Evolutionary conservation across 2,888 invertebrate species (phyloP).

Genomic region (Caenorhabditis sp.): DNA sequence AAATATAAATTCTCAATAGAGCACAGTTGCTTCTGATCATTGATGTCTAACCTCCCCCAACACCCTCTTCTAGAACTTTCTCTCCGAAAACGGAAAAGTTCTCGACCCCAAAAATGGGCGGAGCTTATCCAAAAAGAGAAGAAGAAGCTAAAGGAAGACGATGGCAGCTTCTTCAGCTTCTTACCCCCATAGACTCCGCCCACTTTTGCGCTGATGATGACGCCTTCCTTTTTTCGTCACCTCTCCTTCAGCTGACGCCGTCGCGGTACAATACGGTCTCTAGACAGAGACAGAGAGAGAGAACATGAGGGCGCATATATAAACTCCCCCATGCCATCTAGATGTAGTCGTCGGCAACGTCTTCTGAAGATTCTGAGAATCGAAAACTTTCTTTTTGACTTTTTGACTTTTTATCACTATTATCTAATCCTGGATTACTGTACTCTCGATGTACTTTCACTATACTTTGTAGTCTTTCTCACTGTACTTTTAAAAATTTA

Average conservation of each 20-base stretch:
- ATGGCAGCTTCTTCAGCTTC: background rate
- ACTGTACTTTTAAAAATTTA: background rate
- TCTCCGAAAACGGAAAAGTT: constrained; percentile 1
- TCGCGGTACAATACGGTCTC: constrained; percentile 46
- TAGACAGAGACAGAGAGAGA: background rate
- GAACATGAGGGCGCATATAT: constrained; percentile 30
- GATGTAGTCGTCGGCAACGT: background rate
- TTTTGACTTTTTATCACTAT: background rate
- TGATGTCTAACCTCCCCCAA: constrained; percentile 1
- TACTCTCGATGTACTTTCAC: too few species aligned
- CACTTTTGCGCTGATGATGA: background rate
- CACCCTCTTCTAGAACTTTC: constrained; percentile 26
- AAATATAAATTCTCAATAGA: background rate
- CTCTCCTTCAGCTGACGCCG: constrained; percentile 2
- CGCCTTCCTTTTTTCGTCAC: constrained; percentile 16
- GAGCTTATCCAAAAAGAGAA: background rate
- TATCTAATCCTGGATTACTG: too few species aligned
- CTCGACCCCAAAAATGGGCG: constrained; percentile 1
- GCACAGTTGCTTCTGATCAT: constrained; percentile 7
- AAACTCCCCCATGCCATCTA: constrained; percentile 28
- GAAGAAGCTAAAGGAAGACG: background rate
- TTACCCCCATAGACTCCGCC: background rate
- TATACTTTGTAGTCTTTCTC: background rate
- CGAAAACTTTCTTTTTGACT: background rate
- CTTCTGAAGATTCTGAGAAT: too few species aligned